A percentile compares a stretch with the other conserved stretches of the same genome.
These are phyloP conservation scores for Arion vulgaris DNA, from an alignment of 1,140 invertebrate genomes.

Conservation along the genomic window DNA sequence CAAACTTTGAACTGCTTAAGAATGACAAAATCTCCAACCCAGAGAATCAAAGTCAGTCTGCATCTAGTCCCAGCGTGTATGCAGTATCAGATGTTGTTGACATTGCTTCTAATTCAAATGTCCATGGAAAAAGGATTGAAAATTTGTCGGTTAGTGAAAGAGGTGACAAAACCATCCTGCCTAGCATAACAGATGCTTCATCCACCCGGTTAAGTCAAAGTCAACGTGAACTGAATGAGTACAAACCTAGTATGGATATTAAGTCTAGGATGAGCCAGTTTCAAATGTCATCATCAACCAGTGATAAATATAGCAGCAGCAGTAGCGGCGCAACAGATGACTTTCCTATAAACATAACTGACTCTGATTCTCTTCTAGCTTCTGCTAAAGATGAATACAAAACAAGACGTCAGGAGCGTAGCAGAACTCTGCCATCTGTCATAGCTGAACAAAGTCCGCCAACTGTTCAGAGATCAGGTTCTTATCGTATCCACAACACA, in stretches of 20 bases:
- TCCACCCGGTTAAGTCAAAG: not conserved
- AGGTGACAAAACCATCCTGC: not conserved
- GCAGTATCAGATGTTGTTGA: not conserved
- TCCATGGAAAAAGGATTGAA: not conserved
- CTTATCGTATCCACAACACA: slow-evolving; percentile 30
- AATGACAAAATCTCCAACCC: not conserved
- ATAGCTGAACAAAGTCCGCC: slow-evolving; percentile 29
- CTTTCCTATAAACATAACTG: slow-evolving; percentile 8
- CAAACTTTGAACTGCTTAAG: not conserved
- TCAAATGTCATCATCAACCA: not conserved
- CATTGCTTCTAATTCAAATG: not conserved
- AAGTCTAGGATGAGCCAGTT: slow-evolving; percentile 11
- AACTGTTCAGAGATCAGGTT: slow-evolving; percentile 44
- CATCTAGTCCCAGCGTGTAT: not conserved
- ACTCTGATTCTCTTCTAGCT: not conserved
- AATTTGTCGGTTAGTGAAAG: not conserved
- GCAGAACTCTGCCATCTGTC: slow-evolving; percentile 61
- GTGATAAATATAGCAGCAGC: not conserved
- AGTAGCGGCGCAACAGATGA: not conserved
- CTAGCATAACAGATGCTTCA: not conserved
- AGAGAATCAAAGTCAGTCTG: not conserved
- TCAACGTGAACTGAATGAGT: not conserved
- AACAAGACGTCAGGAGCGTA: slow-evolving; percentile 56
- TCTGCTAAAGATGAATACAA: slow-evolving; percentile 64
- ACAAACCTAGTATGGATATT: not conserved